Evolutionary conservation across 2,888 invertebrate genomes (phyloP).

Genomic region (Drosophila mimica): DNA sequence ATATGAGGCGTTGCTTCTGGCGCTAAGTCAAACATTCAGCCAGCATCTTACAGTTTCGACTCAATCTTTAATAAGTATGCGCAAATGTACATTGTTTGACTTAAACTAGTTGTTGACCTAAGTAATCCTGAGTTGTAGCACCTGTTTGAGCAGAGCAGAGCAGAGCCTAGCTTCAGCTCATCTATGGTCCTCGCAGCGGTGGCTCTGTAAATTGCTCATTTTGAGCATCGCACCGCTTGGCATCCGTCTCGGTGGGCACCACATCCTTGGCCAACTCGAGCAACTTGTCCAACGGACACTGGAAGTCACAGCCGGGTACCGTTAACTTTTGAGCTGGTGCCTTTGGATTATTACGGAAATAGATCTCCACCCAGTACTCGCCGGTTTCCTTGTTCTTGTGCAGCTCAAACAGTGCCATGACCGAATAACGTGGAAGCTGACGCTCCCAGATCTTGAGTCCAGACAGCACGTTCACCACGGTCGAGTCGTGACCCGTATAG

Average conservation of each 20-base stretch:
- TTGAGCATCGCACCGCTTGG: conserved; percentile 86
- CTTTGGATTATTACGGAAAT: conserved; percentile 86
- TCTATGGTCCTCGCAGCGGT: conserved; percentile 84
- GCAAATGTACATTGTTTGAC: conserved; percentile 5
- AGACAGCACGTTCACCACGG: conserved; percentile 88
- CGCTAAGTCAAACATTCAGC: conserved; percentile 37
- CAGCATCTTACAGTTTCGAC: conserved; percentile 24
- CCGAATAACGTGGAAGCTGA: conserved; percentile 88
- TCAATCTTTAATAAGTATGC: conserved; percentile 44
- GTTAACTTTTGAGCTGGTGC: conserved; percentile 86
- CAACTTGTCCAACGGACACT: conserved; percentile 88
- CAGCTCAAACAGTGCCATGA: conserved; percentile 88
- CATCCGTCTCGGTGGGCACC: conserved; percentile 86
- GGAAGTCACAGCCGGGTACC: conserved; percentile 88
- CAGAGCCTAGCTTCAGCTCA: background rate
- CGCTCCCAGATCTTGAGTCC: conserved; percentile 88
- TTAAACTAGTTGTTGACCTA: conserved; percentile 31
- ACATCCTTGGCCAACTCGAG: conserved; percentile 86
- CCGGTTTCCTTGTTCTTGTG: conserved; percentile 86
- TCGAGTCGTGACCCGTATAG: conserved; percentile 91
- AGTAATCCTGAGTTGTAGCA: conserved; percentile 42
- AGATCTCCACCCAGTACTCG: conserved; percentile 85
- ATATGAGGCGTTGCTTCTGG: conserved; percentile 58
- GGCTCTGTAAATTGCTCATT: conserved; percentile 87
- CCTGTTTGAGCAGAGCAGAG: conserved; percentile 16